These are phyloP conservation scores for Toxotes lorentzi DNA, from an alignment of 2,797 vertebrate genomes.

Conservation along the genomic window DNA sequence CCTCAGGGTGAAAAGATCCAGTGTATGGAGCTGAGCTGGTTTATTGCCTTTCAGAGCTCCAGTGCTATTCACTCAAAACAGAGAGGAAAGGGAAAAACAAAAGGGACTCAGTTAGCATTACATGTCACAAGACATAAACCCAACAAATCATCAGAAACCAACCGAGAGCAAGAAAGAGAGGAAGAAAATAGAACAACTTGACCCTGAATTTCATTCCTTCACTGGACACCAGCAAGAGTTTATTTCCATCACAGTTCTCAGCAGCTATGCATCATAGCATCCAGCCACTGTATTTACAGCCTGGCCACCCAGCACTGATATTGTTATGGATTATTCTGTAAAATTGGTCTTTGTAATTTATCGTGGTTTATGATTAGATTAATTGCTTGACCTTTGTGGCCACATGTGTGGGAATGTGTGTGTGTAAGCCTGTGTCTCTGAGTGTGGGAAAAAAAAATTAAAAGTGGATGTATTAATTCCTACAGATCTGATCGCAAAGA, in stretches of 20 bases:
- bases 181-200: conserved; percentile 64
- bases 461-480: conserved; percentile 25
- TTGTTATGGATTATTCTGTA: conserved; percentile 88
- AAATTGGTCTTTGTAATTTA: conserved; percentile 87
- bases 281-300: conserved; percentile 81
- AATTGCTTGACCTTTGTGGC: conserved; percentile 86
- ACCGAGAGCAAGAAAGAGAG: conserved; percentile 37
- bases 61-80: conserved; percentile 55
- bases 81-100: conserved; percentile 51
- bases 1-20: conserved; percentile 44
- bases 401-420: conserved; percentile 6
- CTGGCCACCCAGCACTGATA: conserved; percentile 74
- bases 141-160: conserved; percentile 64
- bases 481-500: conserved; percentile 3
- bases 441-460: conserved; percentile 10
- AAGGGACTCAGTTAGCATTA: conserved; percentile 61
- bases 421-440: neutral
- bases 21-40: conserved; percentile 45
- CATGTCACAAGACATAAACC: conserved; percentile 65
- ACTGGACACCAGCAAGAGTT: conserved; percentile 63
- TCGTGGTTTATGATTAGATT: conserved; percentile 81
- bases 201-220: conserved; percentile 68
- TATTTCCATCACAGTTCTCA: conserved; percentile 68
- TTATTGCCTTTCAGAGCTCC: conserved; percentile 54
- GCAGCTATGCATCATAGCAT: conserved; percentile 75